Base-by-base conservation (phyloP, 2,888 invertebrate genomes). In the Odontothrips loti region DNA sequence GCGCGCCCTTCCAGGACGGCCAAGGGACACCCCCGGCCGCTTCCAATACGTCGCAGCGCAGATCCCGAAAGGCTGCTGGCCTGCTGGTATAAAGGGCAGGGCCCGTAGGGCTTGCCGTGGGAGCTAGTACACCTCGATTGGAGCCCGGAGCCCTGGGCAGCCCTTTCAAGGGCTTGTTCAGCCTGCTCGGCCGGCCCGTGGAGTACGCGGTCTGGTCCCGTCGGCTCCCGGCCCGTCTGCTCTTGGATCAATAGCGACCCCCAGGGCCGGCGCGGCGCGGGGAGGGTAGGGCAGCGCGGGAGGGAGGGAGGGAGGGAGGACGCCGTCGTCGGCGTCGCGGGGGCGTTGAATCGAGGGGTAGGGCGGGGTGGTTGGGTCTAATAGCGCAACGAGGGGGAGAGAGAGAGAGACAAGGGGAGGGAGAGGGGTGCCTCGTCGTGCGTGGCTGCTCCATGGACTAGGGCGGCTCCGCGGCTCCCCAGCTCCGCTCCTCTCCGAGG, bases 381-480 rank as follows among this genome's bases (percentile, higher is more conserved):
- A 51, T 48, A 58, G 80, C 47, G 80, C 78, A 51, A 43, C 47
- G 81, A 81, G 75, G 81, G 79, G 43, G 47, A n/a, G 58, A n/a
- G 6, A 15, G 58, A n/a, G 58, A 17, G 58, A 20, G 51, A 20
- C 15, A n/a, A 2, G 17, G 58, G 6, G 58, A 58, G 15, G 17
- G 20, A n/a, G 20, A n/a, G 58, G 58, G 58, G 58, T 58, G 58
- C 20, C 58, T 58, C 17, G 15, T n/a, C 20, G 58, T n/a, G 58
- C 4, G n/a, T 17, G 58, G 58, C 20, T 58, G 58, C 58, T 58
- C 58, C 58, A 17, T 15, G 6, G n/a, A n/a, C n/a, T n/a, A n/a
- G n/a, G n/a, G n/a, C n/a, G n/a, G n/a, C n/a, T n/a, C n/a, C 58
- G 15, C 34, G 34, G 34, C 34, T 43, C 34, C 34, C 6, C n/a